Percentiles rank a stretch among this genome's conserved stretches.
Conservation (phyloP, 64 coral and sea anemone species). For the Trachythela sp. region DNA sequence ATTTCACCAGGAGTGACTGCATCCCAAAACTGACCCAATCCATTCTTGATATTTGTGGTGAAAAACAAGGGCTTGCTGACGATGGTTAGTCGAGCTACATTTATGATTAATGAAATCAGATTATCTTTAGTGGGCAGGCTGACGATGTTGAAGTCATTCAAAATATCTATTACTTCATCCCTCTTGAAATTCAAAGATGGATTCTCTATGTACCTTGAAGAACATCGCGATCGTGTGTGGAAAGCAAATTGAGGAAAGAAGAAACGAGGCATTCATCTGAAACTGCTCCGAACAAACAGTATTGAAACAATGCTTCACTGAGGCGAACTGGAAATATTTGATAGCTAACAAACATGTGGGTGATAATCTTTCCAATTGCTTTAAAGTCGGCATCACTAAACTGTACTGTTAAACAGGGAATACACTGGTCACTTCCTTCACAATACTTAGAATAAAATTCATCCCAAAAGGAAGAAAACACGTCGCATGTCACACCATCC, state of each 20-base stretch:
- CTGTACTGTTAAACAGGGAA: neutral
- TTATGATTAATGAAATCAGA: neutral
- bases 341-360: constrained; percentile 1
- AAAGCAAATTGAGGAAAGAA: neutral
- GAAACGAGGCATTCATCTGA: neutral
- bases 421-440: neutral
- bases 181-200: neutral
- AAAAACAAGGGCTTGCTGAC: constrained; percentile 4
- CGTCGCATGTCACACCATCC: too few relatives aligned
- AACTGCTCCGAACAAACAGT: neutral
- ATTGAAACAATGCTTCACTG: neutral
- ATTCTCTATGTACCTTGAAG: neutral
- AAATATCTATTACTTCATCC: neutral
- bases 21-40: constrained; percentile 8
- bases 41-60: neutral
- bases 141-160: neutral
- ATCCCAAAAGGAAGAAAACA: too few relatives aligned
- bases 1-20: neutral
- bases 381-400: neutral
- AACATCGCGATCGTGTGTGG: neutral
- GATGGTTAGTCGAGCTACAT: neutral
- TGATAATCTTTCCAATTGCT: constrained; percentile 13
- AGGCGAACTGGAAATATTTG: neutral
- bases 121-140: neutral
- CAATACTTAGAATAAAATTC: neutral